Percentiles rank a stretch among this genome's conserved stretches.
Evolutionary conservation across 2,113 vertebrate species (phyloP).

Genomic region (Phrynosoma blainvillii): DNA sequence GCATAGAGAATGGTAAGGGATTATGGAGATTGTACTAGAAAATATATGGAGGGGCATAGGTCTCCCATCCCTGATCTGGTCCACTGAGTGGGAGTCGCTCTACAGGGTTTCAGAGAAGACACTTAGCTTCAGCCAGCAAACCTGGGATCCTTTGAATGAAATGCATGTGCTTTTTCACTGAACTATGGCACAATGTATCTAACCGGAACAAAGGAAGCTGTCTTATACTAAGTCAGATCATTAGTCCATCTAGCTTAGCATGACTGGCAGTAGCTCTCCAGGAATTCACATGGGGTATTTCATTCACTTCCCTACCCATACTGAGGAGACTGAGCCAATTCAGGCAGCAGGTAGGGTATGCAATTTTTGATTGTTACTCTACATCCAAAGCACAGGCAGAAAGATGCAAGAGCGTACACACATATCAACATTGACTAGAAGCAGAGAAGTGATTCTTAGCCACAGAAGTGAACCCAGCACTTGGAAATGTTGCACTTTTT

Average conservation of each 20-base stretch:
- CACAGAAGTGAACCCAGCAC: background rate
- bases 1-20: background rate
- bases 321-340: background rate
- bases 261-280: background rate
- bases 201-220: background rate
- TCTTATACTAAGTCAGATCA: no score
- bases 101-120: background rate
- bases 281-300: background rate
- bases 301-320: background rate
- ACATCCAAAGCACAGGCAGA: background rate
- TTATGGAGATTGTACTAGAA: background rate
- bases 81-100: background rate
- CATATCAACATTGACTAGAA: background rate
- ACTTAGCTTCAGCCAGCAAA: no score
- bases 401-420: no score
- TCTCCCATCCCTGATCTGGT: background rate
- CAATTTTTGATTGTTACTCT: background rate
- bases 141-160: background rate
- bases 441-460: background rate
- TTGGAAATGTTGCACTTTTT: no score
- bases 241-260: background rate
- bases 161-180: background rate
- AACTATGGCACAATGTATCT: background rate
- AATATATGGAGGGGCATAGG: background rate
- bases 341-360: background rate